Evolutionary conservation across 1,140 invertebrate genomes (phyloP).

Genomic region (Drosophila trapezifrons): DNA sequence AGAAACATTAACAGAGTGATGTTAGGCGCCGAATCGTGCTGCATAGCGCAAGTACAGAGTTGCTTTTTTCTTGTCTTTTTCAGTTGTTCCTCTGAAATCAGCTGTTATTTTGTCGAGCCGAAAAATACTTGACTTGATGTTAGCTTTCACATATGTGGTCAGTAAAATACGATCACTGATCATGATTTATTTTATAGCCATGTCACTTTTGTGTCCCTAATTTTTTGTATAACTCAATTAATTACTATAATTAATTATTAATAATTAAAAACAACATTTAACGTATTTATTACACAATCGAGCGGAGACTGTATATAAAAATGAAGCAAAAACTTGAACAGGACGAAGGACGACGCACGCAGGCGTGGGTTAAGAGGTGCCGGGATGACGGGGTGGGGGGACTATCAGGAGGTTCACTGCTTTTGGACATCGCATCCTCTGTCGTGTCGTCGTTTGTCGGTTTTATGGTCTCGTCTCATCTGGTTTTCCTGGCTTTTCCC

Average conservation of each 20-base stretch:
- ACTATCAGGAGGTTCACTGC: constrained; percentile 18
- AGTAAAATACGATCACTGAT: no score
- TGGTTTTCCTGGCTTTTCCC: constrained; percentile 26
- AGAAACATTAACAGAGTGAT: no score
- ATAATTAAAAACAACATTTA: not conserved
- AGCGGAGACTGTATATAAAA: not conserved
- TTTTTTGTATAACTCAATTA: no score
- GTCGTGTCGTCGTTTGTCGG: constrained; percentile 47
- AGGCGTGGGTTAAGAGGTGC: constrained; percentile 32
- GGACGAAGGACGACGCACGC: constrained; percentile 38
- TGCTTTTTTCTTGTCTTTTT: no score
- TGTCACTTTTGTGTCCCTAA: no score
- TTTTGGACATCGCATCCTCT: constrained; percentile 41
- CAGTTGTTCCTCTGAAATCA: no score
- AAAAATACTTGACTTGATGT: no score
- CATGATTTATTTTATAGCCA: no score
- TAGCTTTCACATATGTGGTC: no score
- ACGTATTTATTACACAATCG: not conserved
- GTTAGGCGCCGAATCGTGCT: no score
- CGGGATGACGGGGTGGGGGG: not conserved
- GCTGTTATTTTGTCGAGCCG: no score
- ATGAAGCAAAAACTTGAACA: constrained; percentile 14
- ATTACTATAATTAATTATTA: not conserved
- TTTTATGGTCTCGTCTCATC: constrained; percentile 49
- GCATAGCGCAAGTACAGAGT: no score